Conservation (phyloP, 2,797 vertebrate genomes). For the Eleutherodactylus coqui region DNA sequence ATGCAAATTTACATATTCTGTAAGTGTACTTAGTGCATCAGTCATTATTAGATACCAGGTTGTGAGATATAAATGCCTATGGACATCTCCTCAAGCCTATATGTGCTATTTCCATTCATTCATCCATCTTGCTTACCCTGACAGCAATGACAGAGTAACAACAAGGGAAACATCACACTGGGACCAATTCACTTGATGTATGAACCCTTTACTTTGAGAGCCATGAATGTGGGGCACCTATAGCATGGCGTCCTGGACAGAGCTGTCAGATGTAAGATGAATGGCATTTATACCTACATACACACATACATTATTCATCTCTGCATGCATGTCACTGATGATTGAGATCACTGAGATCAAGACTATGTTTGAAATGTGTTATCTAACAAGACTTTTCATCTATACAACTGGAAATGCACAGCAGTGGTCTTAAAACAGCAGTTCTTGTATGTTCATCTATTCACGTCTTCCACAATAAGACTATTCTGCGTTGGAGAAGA, state of each 20-base stretch:
- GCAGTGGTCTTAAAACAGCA: slow-evolving; percentile 9
- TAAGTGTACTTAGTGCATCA: neutral
- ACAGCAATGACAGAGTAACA: slow-evolving; percentile 46
- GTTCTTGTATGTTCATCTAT: neutral
- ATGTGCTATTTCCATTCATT: slow-evolving; percentile 5
- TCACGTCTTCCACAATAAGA: neutral
- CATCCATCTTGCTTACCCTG: slow-evolving; percentile 40
- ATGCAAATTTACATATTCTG: neutral
- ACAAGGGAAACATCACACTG: slow-evolving; percentile 56
- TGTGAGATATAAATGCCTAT: slow-evolving; percentile 21
- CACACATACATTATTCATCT: slow-evolving; percentile 60
- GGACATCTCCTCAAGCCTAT: neutral
- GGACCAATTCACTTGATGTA: slow-evolving; percentile 61
- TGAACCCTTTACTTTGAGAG: neutral
- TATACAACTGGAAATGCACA: slow-evolving; percentile 24
- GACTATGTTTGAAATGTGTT: slow-evolving; percentile 17
- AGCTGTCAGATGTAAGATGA: neutral
- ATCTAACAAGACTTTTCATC: neutral
- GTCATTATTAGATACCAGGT: slow-evolving; percentile 5
- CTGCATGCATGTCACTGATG: slow-evolving; percentile 54
- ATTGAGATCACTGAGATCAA: slow-evolving; percentile 17
- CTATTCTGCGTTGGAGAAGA: neutral
- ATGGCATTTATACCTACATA: slow-evolving; percentile 55
- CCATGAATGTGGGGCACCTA: slow-evolving; percentile 47
- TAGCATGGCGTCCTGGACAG: slow-evolving; percentile 50